Evolutionary conservation across 2,797 vertebrate species (phyloP).

Genomic region (Capromys pilorides): DNA sequence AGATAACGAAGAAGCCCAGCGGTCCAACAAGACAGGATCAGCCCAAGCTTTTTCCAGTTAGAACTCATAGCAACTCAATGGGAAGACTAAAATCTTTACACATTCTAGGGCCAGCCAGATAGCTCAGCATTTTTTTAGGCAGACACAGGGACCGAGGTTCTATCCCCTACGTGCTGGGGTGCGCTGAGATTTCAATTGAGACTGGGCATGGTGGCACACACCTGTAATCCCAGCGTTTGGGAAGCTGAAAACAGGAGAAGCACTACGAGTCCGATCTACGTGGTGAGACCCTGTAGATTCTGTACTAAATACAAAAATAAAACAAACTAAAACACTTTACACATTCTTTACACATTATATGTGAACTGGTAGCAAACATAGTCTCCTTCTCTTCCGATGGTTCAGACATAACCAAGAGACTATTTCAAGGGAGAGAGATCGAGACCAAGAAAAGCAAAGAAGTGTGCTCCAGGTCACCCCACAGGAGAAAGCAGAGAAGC

Average conservation of each 20-base stretch:
- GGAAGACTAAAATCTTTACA: background rate
- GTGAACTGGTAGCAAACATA: background rate
- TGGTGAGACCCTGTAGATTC: no score
- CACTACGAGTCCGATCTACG: no score
- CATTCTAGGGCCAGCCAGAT: background rate
- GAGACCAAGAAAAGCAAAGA: background rate
- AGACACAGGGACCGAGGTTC: no score
- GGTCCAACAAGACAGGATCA: background rate
- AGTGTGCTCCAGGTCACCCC: background rate
- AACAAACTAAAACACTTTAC: background rate
- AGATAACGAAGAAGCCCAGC: background rate
- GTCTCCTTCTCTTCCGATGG: background rate
- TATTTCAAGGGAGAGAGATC: constrained; percentile 20
- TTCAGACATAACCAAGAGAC: background rate
- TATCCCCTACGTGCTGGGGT: no score
- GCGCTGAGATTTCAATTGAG: no score
- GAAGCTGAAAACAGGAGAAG: no score
- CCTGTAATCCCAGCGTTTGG: no score
- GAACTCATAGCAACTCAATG: background rate
- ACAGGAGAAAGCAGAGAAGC: background rate
- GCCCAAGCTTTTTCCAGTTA: background rate
- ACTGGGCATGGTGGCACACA: no score
- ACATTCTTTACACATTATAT: background rate
- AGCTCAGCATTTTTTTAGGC: background rate
- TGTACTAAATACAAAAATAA: no score